phyloP scores from a whole-genome alignment of 1,140 invertebrate species.

The Microplitis demolitor region DNA sequence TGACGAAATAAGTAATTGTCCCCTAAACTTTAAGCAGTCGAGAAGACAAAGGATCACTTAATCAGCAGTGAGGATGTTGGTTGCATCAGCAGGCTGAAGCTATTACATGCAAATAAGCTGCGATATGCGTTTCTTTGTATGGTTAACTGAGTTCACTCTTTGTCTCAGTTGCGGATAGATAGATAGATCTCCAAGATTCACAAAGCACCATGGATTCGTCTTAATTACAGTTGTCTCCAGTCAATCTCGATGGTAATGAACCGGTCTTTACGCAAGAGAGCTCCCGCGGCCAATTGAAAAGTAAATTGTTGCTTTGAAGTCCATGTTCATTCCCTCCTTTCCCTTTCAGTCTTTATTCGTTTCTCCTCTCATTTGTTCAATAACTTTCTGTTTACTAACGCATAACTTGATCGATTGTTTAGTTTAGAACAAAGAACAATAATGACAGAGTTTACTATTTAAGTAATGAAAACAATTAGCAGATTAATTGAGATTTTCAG shows the following conservation, averaged over 20 bases:
- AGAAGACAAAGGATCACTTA: constrained; percentile 8
- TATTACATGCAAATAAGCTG: constrained; percentile 60
- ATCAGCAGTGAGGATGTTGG: constrained; percentile 2
- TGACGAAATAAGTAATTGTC: too few species aligned
- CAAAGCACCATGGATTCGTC: constrained; percentile 55
- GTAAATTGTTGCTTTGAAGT: constrained; percentile 4
- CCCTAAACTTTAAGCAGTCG: not conserved
- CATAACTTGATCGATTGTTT: too few species aligned
- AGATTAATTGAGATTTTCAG: too few species aligned
- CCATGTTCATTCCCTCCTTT: not conserved
- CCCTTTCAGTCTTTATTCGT: too few species aligned
- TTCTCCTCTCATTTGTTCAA: too few species aligned
- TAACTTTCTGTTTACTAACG: too few species aligned
- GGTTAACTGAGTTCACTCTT: constrained; percentile 35
- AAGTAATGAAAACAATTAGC: too few species aligned
- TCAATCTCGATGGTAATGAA: constrained; percentile 63
- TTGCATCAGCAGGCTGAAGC: constrained; percentile 43
- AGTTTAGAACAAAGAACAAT: too few species aligned
- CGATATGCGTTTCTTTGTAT: constrained; percentile 40
- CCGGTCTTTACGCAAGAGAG: constrained; percentile 32
- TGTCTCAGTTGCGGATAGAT: constrained; percentile 14
- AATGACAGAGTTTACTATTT: too few species aligned
- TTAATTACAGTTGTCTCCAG: constrained; percentile 62
- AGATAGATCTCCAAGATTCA: constrained; percentile 40
- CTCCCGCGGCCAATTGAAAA: constrained; percentile 8